Evolutionary conservation across 2,797 vertebrate species (phyloP).

Genomic region (Chelmon rostratus): DNA sequence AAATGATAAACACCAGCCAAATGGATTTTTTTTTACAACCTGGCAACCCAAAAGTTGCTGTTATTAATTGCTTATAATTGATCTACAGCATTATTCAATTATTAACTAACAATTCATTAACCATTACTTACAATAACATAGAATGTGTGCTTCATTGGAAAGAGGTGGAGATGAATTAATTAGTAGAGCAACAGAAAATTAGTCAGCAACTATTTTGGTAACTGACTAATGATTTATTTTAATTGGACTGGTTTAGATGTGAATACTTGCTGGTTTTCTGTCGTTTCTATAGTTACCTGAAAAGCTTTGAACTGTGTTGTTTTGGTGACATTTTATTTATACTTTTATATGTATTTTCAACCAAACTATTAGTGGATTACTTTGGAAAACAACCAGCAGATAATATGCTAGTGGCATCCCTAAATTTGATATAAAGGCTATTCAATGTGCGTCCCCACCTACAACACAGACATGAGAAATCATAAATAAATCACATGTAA

Average conservation of each 20-base stretch:
- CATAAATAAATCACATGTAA: constrained; percentile 19
- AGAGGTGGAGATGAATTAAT: background rate
- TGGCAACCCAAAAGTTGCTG: background rate
- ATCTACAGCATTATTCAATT: background rate
- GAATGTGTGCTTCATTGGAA: background rate
- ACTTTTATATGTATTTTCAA: background rate
- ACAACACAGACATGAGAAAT: constrained; percentile 4
- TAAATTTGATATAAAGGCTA: background rate
- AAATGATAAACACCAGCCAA: background rate
- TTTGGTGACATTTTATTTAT: background rate
- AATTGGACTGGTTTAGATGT: background rate
- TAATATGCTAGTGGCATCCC: background rate
- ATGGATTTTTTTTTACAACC: background rate
- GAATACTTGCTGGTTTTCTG: no score
- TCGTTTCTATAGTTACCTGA: no score
- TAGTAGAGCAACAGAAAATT: background rate
- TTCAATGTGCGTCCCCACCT: background rate
- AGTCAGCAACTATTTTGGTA: background rate
- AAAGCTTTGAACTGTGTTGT: background rate
- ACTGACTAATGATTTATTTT: background rate
- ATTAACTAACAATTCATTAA: background rate
- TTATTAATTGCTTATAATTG: background rate
- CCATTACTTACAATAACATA: background rate
- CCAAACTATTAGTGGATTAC: background rate
- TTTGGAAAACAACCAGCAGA: background rate